Evolutionary conservation across 2,797 vertebrate species (phyloP).

Genomic region (Tauraco hartlaubi): DNA sequence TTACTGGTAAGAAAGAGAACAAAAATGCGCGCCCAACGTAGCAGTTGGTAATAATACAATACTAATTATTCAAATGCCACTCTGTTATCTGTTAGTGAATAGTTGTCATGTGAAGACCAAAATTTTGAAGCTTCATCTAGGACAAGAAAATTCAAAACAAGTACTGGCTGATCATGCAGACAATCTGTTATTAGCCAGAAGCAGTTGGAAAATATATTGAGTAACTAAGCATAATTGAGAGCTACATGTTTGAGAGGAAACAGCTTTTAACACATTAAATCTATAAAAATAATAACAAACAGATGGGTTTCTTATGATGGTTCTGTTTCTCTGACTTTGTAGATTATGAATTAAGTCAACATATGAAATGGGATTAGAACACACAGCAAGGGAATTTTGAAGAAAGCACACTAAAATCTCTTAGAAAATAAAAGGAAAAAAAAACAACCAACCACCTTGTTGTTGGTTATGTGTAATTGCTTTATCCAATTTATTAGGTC

Average conservation of each 20-base stretch:
- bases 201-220: conserved; percentile 66
- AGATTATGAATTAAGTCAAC: conserved; percentile 16
- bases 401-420: neutral
- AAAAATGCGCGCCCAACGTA: conserved; percentile 9
- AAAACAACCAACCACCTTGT: rapidly evolving
- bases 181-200: conserved; percentile 67
- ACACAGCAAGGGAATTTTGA: conserved; percentile 47
- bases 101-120: conserved; percentile 31
- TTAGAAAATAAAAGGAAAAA: neutral
- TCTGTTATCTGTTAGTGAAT: conserved; percentile 45
- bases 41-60: neutral
- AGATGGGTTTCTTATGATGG: conserved; percentile 48
- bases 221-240: conserved; percentile 77
- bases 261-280: conserved; percentile 56
- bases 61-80: conserved; percentile 25
- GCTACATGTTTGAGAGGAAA: conserved; percentile 64
- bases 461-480: neutral
- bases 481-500: neutral
- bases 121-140: neutral
- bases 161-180: conserved; percentile 9
- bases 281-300: conserved; percentile 60
- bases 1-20: neutral
- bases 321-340: conserved; percentile 26
- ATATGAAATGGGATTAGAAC: conserved; percentile 65
- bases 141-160: conserved; percentile 28